phyloP scores from a whole-genome alignment of 1,140 invertebrate genomes.

The Zaprionus kolodkinae region DNA sequence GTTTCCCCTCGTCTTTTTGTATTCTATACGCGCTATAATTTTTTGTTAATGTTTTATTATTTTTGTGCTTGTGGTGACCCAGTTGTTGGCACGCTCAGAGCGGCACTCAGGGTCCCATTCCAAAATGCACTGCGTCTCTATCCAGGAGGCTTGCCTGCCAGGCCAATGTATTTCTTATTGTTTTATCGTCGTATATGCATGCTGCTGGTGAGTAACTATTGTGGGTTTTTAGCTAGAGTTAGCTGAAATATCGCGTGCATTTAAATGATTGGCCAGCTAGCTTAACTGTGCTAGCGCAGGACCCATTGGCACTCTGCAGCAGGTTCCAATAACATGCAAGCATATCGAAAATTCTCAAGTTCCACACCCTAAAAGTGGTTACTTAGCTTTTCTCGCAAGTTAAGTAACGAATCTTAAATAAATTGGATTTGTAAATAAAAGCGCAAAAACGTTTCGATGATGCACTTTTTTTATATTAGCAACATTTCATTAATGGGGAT shows the following conservation, averaged over 20 bases:
- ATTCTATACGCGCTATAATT: slow-evolving; percentile 70
- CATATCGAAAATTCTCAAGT: slow-evolving; percentile 47
- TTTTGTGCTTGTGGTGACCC: slow-evolving; percentile 68
- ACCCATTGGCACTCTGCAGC: slow-evolving; percentile 52
- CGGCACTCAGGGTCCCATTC: slow-evolving; percentile 3
- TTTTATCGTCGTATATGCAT: slow-evolving; percentile 63
- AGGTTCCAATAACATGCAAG: slow-evolving; percentile 60
- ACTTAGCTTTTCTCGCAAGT: background rate
- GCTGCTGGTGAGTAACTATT: slow-evolving; percentile 60
- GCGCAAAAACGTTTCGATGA: no score
- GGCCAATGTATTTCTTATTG: slow-evolving; percentile 54
- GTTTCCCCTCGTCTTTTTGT: slow-evolving; percentile 40
- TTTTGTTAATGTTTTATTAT: slow-evolving; percentile 80
- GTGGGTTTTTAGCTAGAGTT: slow-evolving; percentile 28
- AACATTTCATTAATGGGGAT: no score
- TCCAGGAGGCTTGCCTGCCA: slow-evolving; percentile 3
- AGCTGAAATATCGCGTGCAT: slow-evolving; percentile 75
- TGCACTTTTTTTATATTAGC: no score
- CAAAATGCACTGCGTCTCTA: slow-evolving; percentile 45
- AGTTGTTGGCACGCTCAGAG: slow-evolving; percentile 70
- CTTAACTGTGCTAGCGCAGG: slow-evolving; percentile 30
- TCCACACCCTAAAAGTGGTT: slow-evolving; percentile 3
- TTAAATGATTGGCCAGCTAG: slow-evolving; percentile 77
- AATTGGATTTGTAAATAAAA: background rate
- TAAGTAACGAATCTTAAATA: background rate